Evolutionary conservation across 2,888 invertebrate genomes (phyloP).

Genomic region (Cheilosia pagana): DNA sequence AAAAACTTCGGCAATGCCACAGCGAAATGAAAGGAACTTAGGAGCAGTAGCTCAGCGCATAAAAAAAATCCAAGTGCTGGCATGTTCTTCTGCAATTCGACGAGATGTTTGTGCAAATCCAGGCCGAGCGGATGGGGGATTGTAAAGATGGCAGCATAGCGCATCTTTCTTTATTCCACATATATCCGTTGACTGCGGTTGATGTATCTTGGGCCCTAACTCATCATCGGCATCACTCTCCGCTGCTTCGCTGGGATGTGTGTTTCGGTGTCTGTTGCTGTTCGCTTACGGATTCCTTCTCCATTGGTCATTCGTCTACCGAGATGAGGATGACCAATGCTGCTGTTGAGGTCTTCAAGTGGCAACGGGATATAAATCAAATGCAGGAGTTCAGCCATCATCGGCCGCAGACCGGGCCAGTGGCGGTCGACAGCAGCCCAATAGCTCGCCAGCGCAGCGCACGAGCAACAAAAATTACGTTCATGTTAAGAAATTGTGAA

Average conservation of each 20-base stretch:
- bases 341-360: slow-evolving; percentile 64
- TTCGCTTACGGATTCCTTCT: slow-evolving; percentile 41
- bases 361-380: slow-evolving; percentile 74
- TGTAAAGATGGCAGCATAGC: background rate
- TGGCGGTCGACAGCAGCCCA: slow-evolving; percentile 7
- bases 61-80: slow-evolving; percentile 37
- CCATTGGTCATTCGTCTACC: slow-evolving; percentile 67
- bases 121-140: slow-evolving; percentile 42
- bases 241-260: slow-evolving; percentile 15
- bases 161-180: slow-evolving; percentile 26
- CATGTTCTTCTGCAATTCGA: slow-evolving; percentile 63
- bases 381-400: slow-evolving; percentile 68
- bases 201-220: slow-evolving; percentile 57
- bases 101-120: slow-evolving; percentile 67
- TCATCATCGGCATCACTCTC: slow-evolving; percentile 63
- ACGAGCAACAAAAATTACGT: slow-evolving; percentile 69
- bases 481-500: slow-evolving; percentile 72
- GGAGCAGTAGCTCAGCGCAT: slow-evolving; percentile 33
- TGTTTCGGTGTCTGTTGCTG: slow-evolving; percentile 4
- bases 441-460: slow-evolving; percentile 11
- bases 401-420: slow-evolving; percentile 25
- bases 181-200: slow-evolving; percentile 23
- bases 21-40: slow-evolving; percentile 39
- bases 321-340: slow-evolving; percentile 63
- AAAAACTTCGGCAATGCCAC: slow-evolving; percentile 67